phyloP scores from a whole-genome alignment of 2,797 vertebrate species.

The Gadopsis bispinosus region DNA sequence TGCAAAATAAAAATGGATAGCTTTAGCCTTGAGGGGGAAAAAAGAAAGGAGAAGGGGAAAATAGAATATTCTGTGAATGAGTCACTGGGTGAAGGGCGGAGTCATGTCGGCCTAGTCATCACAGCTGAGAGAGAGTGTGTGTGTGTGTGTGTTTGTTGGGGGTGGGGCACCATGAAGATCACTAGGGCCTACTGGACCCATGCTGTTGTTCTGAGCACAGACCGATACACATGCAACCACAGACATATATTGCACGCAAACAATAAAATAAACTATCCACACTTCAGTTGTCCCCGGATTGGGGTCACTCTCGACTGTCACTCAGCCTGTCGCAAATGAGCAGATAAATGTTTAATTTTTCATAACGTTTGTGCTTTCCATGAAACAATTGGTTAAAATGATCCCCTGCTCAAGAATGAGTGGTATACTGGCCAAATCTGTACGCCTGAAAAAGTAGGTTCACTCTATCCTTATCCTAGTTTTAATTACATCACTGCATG shows the following conservation, averaged over 20 bases:
- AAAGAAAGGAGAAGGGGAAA: constrained; percentile 71
- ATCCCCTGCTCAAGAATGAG: background rate
- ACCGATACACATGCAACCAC: constrained; percentile 18
- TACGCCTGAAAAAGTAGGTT: background rate
- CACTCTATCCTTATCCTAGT: background rate
- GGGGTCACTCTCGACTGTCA: constrained; percentile 24
- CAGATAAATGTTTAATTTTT: constrained; percentile 23
- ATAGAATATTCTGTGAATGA: constrained; percentile 80
- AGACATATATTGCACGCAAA: constrained; percentile 5
- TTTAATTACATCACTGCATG: background rate
- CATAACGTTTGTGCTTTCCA: background rate
- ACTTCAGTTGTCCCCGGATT: constrained; percentile 36
- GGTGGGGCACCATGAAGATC: constrained; percentile 69
- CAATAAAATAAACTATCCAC: constrained; percentile 9
- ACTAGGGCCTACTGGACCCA: constrained; percentile 76
- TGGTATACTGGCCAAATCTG: background rate
- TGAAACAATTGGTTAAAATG: constrained; percentile 11
- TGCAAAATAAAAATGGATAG: constrained; percentile 66
- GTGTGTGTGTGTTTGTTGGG: constrained; percentile 45
- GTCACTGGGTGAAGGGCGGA: constrained; percentile 74
- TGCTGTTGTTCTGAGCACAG: constrained; percentile 60
- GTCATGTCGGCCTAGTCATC: constrained; percentile 66
- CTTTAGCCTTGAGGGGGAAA: constrained; percentile 58
- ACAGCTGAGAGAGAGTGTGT: constrained; percentile 59
- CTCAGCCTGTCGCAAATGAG: background rate